Percentiles rank a stretch among this genome's conserved stretches.
Conservation (phyloP, 1,140 invertebrate genomes). For the Diorhabda carinulata region DNA sequence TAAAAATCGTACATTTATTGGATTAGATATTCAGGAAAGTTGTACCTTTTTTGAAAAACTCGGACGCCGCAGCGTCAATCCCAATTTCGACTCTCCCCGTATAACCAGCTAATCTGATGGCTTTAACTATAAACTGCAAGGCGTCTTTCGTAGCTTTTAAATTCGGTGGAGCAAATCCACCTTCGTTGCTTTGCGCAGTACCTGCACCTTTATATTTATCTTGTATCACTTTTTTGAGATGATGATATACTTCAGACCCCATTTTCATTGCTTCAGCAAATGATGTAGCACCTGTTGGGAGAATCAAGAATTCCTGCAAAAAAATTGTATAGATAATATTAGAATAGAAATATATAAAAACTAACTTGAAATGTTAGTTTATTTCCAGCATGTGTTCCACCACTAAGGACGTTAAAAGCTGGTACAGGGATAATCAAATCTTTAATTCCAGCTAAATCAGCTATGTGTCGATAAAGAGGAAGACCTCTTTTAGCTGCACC, state of each 20-base stretch:
- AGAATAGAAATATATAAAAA: not conserved
- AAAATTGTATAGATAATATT: too few species aligned
- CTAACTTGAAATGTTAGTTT: conserved; percentile 99
- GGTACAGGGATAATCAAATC: conserved; percentile 93
- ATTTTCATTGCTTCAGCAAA: conserved; percentile 99
- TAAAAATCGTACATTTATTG: too few species aligned
- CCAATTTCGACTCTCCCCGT: conserved; percentile 93
- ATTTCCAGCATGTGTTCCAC: conserved; percentile 97
- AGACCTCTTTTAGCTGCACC: conserved; percentile 91
- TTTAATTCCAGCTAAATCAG: conserved; percentile 87
- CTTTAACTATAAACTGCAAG: conserved; percentile 80
- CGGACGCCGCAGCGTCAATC: conserved; percentile 98
- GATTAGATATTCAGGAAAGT: conserved; percentile 98
- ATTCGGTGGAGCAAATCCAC: conserved; percentile 99
- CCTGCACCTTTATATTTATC: conserved; percentile 90
- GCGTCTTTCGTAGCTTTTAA: conserved; percentile 93
- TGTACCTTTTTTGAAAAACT: conserved; percentile 80
- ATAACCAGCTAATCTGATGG: conserved; percentile 92
- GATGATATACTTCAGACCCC: conserved; percentile 95
- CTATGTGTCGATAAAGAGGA: conserved; percentile 86
- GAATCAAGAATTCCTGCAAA: conserved; percentile 52
- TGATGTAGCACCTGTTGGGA: conserved; percentile 69
- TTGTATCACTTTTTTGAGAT: conserved; percentile 95
- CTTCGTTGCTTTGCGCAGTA: conserved; percentile 98
- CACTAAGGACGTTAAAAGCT: conserved; percentile 99